phyloP scores from a whole-genome alignment of 2,888 invertebrate genomes.

The Apamea crenata region DNA sequence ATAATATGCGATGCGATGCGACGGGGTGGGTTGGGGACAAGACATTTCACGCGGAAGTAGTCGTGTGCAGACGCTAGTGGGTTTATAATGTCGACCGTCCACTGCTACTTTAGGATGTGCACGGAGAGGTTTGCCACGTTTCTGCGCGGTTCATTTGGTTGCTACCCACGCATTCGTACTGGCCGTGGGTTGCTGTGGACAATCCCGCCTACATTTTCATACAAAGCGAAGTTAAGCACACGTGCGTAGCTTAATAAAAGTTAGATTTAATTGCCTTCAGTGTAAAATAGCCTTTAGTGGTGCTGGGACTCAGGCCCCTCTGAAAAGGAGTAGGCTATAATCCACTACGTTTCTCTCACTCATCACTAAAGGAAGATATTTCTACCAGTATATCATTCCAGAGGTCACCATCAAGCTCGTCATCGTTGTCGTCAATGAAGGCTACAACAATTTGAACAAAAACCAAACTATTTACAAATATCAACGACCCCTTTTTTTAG shows the following conservation, averaged over 20 bases:
- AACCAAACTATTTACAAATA: conserved; percentile 11
- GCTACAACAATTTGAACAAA: conserved; percentile 16
- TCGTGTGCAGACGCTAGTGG: too few relatives aligned
- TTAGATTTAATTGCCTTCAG: neutral
- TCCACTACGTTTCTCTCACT: neutral
- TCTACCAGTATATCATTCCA: neutral
- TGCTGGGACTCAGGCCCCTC: neutral
- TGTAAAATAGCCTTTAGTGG: neutral
- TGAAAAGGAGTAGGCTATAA: neutral
- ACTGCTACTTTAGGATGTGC: neutral
- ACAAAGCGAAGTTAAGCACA: neutral
- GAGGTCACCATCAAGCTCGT: neutral
- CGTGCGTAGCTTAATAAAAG: neutral
- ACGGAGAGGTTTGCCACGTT: neutral
- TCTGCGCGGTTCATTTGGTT: neutral
- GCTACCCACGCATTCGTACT: neutral
- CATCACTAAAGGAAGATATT: neutral
- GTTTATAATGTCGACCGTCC: neutral
- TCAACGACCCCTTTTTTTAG: conserved; percentile 28
- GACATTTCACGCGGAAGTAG: too few relatives aligned
- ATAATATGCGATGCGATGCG: too few relatives aligned
- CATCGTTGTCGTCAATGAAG: neutral
- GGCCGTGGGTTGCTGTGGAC: neutral
- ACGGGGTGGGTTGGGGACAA: too few relatives aligned
- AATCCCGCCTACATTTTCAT: neutral